Evolutionary conservation across 2,888 invertebrate genomes (phyloP), one percentile per base, ranked within the genome.

Genomic region (Ethmia dodecea): DNA sequence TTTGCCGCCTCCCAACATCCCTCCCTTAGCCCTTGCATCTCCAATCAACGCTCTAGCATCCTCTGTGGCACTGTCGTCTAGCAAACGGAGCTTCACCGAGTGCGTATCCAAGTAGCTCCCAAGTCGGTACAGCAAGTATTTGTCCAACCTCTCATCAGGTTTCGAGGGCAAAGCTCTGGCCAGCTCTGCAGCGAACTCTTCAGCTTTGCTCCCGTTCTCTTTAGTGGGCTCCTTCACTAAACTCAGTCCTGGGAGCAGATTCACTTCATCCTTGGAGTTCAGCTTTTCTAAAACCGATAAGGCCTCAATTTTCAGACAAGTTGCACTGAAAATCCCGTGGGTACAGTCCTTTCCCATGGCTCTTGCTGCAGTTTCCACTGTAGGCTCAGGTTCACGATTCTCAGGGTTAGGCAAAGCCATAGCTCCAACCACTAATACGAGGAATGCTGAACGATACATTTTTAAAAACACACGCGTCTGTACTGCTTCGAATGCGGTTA

Each of bases 81-180:
- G 81, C 28, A 94, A 74, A 57, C 91, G 90, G 40, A 94, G 80
- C 40, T 92, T 91, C 42, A 95, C 84, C 0, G 92, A 90, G 54
- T 94, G 93, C 3, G 90, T 91, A 60, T 91, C 92, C 41, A 94
- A 72, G 48, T 94, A 92, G 43, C 87, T 89, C 11, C 91, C 90
- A 31, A 94, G 76, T 60, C 91, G 91, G 52, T 90, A 92, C 47
- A 93, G 57, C 18, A 95, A 80, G 52, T 91, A 93, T 26, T 92
- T 93, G 60, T 94, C 94, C 32, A 95, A 69, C 18, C 93, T 88
- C 31, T 92, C 92, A 53, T 93, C 92, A 8, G 93, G 91, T 59
- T 93, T 93, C 28, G 92, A 90, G 0, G 93, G 93, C 56, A 93
- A 90, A 28, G 92, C 90, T 40, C 93, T 88, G 0, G 94, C 93